Conservation (phyloP, 2,113 vertebrate species). For the Theristicus caerulescens region DNA sequence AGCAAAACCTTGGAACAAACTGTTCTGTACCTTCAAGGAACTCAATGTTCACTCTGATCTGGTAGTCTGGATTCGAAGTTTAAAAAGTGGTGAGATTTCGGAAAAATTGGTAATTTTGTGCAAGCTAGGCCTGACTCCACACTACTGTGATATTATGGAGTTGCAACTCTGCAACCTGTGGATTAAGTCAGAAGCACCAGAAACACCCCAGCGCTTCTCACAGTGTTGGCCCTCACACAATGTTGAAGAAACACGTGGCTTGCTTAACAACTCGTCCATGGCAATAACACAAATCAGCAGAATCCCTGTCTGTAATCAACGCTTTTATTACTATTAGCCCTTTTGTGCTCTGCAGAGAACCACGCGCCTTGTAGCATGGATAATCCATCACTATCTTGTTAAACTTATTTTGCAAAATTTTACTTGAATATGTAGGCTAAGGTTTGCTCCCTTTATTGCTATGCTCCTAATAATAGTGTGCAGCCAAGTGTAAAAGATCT, state of each 20-base stretch:
- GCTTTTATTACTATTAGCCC: neutral
- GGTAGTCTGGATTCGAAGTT: neutral
- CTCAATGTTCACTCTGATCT: neutral
- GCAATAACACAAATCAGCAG: neutral
- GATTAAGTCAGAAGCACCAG: neutral
- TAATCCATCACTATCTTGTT: conserved; percentile 41
- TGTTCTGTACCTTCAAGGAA: neutral
- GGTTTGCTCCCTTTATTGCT: conserved; percentile 62
- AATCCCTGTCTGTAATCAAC: neutral
- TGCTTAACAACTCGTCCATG: neutral
- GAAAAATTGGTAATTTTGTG: neutral
- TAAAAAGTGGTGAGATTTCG: neutral
- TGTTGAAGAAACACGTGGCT: neutral
- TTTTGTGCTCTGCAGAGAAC: neutral
- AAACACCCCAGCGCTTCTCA: neutral
- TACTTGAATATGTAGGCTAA: conserved; percentile 41
- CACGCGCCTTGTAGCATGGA: neutral
- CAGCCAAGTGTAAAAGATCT: conserved; percentile 61
- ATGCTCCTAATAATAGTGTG: conserved; percentile 46
- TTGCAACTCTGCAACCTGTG: neutral
- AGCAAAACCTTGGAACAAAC: conserved; percentile 2
- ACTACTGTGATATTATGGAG: neutral
- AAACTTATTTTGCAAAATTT: conserved; percentile 55
- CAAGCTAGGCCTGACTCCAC: neutral
- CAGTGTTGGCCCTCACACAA: neutral